These are phyloP conservation scores for Cephus sareptanus DNA, from an alignment of 2,888 invertebrate genomes.

Conservation along the genomic window DNA sequence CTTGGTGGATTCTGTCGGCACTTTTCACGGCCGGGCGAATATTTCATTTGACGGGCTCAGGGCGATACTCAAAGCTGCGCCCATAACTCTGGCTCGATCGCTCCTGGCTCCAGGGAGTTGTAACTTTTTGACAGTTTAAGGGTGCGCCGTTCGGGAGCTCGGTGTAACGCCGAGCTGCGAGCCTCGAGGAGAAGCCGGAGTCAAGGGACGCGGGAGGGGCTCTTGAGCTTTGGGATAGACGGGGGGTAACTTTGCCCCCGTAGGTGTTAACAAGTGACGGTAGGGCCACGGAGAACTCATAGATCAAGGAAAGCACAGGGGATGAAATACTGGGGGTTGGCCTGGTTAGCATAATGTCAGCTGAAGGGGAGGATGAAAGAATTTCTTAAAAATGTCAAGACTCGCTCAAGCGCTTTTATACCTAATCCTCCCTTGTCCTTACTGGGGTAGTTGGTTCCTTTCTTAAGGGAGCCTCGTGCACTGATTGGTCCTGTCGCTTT, in stretches of 20 bases:
- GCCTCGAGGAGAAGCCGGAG: background rate
- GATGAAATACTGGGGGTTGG: slow-evolving; percentile 48
- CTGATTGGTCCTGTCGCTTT: background rate
- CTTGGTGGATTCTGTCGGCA: no score
- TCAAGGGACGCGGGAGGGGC: background rate
- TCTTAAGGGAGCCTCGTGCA: background rate
- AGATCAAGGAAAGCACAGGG: slow-evolving; percentile 49
- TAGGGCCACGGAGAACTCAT: slow-evolving; percentile 41
- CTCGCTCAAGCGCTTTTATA: background rate
- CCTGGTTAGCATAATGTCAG: slow-evolving; percentile 62
- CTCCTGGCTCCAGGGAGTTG: slow-evolving; percentile 25
- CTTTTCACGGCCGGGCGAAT: background rate
- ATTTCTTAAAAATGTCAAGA: slow-evolving; percentile 60
- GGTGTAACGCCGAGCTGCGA: background rate
- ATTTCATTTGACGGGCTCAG: background rate
- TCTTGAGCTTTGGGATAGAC: background rate
- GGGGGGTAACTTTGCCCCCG: slow-evolving; percentile 11
- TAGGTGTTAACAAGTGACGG: slow-evolving; percentile 56
- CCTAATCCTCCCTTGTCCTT: background rate
- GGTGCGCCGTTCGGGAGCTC: slow-evolving; percentile 19
- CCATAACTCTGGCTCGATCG: slow-evolving; percentile 13
- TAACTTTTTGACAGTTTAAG: slow-evolving; percentile 42
- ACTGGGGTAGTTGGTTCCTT: background rate
- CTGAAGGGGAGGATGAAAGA: slow-evolving; percentile 42
- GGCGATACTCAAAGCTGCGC: background rate